Evolutionary conservation across 2,888 invertebrate species (phyloP), one percentile per base, ranked within the genome.

Genomic region (Hecatera dysodea): DNA sequence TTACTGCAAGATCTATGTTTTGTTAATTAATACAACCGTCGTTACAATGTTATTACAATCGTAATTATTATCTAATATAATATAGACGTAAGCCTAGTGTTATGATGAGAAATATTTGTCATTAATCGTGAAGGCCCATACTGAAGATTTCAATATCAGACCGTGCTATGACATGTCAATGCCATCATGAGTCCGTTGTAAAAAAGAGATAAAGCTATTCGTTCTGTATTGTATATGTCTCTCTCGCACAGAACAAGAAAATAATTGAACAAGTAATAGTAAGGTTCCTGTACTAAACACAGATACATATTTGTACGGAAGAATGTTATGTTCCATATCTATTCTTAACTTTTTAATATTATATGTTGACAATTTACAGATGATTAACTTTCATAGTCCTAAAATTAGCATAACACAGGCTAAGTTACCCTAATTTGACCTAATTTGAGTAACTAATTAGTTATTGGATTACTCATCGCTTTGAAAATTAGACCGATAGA

Each of bases 401-500:
- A 74, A 46, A 19, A 27, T 29, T 56, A 48, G 33, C 19, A 17
- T 19, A 27, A 57, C 4, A n/a, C 19, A 6, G 7, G 12, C 29
- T 44, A 74, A 55, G n/a, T n/a, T n/a, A n/a, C n/a, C n/a, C n/a
- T n/a, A n/a, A n/a, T n/a, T 61, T 53, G 33, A 15, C 36, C 27
- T 39, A 44, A 52, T 75, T 44, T 46, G 9, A 27, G 2, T 4
- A 15, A 39, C 36, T 56, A 57, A 68, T 44, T 50, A 42, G 11
- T 8, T 15, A 27, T n/a, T 67, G 39, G 6, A 59, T 36, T 33
- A 42, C 36, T 1, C 2, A 39, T 19, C 33, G 12, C 0, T 27
- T 60, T 44, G 22, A 19, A 55, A 60, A 33, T 67, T 33, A 6
- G 12, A 24, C 0, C 11, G 3, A 44, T 17, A 57, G 0, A 11